Evolutionary conservation across 2,888 invertebrate species (phyloP).

Genomic region (Tipula unca): DNA sequence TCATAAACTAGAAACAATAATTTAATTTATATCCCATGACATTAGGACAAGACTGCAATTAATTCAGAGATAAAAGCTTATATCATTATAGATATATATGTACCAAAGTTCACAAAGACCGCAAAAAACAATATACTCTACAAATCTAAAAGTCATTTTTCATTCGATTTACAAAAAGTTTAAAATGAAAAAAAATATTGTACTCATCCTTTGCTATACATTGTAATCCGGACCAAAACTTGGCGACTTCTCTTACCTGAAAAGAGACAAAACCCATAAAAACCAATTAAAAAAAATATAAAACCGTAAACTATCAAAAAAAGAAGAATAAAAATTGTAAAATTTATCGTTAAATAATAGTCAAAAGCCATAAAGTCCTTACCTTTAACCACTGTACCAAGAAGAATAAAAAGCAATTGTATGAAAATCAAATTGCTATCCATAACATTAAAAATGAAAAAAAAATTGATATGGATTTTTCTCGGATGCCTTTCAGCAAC

Average conservation of each 20-base stretch:
- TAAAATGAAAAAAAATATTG: background rate
- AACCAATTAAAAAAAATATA: background rate
- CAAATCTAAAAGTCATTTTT: background rate
- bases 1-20: no score
- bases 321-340: background rate
- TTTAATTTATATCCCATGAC: no score
- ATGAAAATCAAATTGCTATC: background rate
- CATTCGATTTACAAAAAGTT: background rate
- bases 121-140: background rate
- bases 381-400: background rate
- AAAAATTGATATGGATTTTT: background rate
- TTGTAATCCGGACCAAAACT: background rate
- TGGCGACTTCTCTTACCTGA: background rate
- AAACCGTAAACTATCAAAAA: background rate
- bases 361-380: background rate
- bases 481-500: background rate
- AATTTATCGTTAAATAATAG: background rate
- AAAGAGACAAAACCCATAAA: background rate
- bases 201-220: background rate
- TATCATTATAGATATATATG: no score
- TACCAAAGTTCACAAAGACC: background rate
- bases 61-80: background rate
- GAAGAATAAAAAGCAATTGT: constrained; percentile 8
- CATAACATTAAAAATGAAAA: constrained; percentile 14
- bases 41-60: background rate